Percentiles rank a stretch among this genome's conserved stretches.
phyloP scores from a whole-genome alignment of 1,140 invertebrate genomes.

The Heliconius congener region DNA sequence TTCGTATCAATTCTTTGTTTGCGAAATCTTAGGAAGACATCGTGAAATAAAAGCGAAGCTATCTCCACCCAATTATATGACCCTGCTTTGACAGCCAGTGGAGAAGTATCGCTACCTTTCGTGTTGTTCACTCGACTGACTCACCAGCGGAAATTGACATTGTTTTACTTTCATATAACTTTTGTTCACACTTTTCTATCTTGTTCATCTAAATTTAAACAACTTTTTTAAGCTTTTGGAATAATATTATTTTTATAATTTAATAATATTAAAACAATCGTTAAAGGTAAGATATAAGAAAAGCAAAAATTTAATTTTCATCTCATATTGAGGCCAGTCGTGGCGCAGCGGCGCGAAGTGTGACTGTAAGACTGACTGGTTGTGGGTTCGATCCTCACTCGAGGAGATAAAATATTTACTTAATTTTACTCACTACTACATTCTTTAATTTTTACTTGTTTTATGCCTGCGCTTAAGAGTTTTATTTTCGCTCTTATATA shows the following conservation, averaged over 20 bases:
- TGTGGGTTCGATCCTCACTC: too few species aligned
- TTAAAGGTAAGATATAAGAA: too few species aligned
- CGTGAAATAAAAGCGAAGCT: conserved; percentile 18
- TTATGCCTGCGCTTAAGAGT: too few species aligned
- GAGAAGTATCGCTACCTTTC: neutral
- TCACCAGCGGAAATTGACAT: neutral
- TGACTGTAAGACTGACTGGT: too few species aligned
- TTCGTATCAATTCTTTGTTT: neutral
- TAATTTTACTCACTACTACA: too few species aligned
- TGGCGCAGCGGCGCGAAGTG: too few species aligned
- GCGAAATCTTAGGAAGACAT: neutral
- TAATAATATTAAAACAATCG: neutral
- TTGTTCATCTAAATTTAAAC: neutral
- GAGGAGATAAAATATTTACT: too few species aligned
- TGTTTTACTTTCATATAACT: neutral
- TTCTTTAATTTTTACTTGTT: too few species aligned
- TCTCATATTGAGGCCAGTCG: too few species aligned
- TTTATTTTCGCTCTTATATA: too few species aligned
- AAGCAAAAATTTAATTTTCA: too few species aligned
- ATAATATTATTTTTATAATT: too few species aligned
- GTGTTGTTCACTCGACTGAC: conserved; percentile 8
- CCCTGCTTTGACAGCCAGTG: conserved; percentile 14
- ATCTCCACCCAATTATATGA: conserved; percentile 23
- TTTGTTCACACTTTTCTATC: neutral
- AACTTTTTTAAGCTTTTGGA: neutral